phyloP scores from a whole-genome alignment of 2,113 vertebrate genomes.

The Oncorhynchus mykiss region DNA sequence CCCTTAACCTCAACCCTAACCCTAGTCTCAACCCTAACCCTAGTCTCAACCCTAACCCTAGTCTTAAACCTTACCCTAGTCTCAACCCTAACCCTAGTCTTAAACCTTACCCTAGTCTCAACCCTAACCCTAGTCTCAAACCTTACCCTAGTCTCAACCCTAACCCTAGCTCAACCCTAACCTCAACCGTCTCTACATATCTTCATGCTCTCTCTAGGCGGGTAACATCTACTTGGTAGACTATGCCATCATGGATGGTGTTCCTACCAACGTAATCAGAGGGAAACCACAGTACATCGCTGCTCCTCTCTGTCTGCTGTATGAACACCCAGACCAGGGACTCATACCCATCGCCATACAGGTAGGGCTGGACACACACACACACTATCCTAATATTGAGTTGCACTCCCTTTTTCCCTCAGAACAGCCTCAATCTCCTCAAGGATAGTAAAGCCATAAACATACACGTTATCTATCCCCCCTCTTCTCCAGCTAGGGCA shows the following conservation, averaged over 20 bases:
- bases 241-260: slow-evolving; percentile 66
- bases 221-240: slow-evolving; percentile 74
- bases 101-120: no score
- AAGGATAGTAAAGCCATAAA: no score
- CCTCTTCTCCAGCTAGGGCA: slow-evolving; percentile 60
- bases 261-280: slow-evolving; percentile 69
- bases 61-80: accelerated
- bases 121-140: no score
- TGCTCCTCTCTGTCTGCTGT: slow-evolving; percentile 77
- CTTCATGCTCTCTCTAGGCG: slow-evolving; percentile 47
- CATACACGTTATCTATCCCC: background rate
- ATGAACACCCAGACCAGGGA: slow-evolving; percentile 69
- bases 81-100: no score
- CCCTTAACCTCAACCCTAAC: no score
- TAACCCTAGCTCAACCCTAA: no score
- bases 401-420: no score
- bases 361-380: slow-evolving; percentile 37
- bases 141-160: no score
- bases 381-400: no score
- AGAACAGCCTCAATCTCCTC: no score
- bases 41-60: no score
- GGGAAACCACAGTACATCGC: slow-evolving; percentile 69
- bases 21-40: no score
- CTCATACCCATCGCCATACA: slow-evolving; percentile 78
- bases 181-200: background rate